These are phyloP conservation scores for Drosophila pachea DNA, from an alignment of 1,140 invertebrate species.

Conservation along the genomic window DNA sequence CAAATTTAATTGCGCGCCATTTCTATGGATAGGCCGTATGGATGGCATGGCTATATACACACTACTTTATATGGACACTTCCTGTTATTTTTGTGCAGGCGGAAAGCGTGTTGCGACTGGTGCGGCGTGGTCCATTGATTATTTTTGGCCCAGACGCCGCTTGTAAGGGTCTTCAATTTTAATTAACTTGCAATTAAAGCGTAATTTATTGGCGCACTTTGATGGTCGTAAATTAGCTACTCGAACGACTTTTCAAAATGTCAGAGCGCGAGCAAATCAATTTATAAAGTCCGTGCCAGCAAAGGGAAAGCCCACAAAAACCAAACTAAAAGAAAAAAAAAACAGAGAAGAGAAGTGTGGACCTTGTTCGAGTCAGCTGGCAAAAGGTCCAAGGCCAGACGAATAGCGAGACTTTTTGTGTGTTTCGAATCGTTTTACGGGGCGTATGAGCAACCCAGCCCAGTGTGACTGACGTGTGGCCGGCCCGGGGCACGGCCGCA, in stretches of 20 bases:
- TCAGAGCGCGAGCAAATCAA: slow-evolving; percentile 58
- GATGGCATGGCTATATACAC: background rate
- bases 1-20: no score
- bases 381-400: slow-evolving; percentile 20
- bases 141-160: slow-evolving; percentile 41
- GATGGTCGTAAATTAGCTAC: slow-evolving; percentile 70
- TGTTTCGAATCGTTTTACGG: slow-evolving; percentile 5
- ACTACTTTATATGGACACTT: background rate
- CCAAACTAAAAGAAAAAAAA: background rate
- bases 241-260: slow-evolving; percentile 48
- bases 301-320: slow-evolving; percentile 29
- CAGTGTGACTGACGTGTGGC: slow-evolving; percentile 26
- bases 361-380: slow-evolving; percentile 21
- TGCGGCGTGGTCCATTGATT: slow-evolving; percentile 17
- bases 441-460: slow-evolving; percentile 29
- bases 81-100: background rate
- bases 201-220: slow-evolving; percentile 71
- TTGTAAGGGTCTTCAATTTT: slow-evolving; percentile 52
- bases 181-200: slow-evolving; percentile 72
- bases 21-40: background rate
- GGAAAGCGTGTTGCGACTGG: slow-evolving; percentile 4
- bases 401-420: slow-evolving; percentile 1
- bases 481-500: background rate
- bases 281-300: slow-evolving; percentile 38
- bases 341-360: slow-evolving; percentile 14